Base-by-base conservation (phyloP, 1,140 invertebrate genomes). In the Neomicropteryx cornuta region DNA sequence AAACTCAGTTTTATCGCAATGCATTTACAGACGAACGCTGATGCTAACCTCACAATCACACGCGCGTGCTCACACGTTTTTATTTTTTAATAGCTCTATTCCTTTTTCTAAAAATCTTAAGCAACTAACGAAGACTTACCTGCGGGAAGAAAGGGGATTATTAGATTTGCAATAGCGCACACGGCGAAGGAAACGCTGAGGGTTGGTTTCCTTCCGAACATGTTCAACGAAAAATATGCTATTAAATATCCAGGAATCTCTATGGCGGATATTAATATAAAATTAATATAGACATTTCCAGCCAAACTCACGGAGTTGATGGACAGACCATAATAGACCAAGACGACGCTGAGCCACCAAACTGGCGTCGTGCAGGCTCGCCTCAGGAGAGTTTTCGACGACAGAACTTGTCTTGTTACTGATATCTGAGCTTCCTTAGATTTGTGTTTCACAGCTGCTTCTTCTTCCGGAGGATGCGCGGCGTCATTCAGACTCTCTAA, bases 301-400 rank as follows among this genome's bases (percentile, higher is more conserved):
- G 70, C 72, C 18, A 87, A 58, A 21, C 76, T 70, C 5, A 79
- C 78, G 0, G 81, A 74, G 49, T 84, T 83, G 8, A 86, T 65
- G 1, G 79, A 79, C 8, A 87, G 49, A 2, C 82, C 84, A 49
- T 85, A 87, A 51, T 83, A 87, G 3, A 83, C 70, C 39, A 84
- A 74, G 0, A 74, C 70, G 43, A 73, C 72, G 1, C 75, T 73
- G 4, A 77, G 62, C 77, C 73, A 83, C 55, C 68, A 80, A 47
- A 78, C 70, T 18, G 67, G 75, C 29, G 75, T 72, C 19, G 71
- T 71, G 2, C 73, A 48, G 22, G 79, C 60, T 19, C 76, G 65
- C 48, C 72, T 61, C 45, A 77, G 47, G 39, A 73, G 66, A 18
- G 64, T 61, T 14, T 57, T 55, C 1, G 73, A 53, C 41, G 66